Percentiles rank a stretch among this genome's conserved stretches.
These are phyloP conservation scores for Clupea harengus DNA, from an alignment of 2,113 vertebrate genomes.

Conservation along the genomic window DNA sequence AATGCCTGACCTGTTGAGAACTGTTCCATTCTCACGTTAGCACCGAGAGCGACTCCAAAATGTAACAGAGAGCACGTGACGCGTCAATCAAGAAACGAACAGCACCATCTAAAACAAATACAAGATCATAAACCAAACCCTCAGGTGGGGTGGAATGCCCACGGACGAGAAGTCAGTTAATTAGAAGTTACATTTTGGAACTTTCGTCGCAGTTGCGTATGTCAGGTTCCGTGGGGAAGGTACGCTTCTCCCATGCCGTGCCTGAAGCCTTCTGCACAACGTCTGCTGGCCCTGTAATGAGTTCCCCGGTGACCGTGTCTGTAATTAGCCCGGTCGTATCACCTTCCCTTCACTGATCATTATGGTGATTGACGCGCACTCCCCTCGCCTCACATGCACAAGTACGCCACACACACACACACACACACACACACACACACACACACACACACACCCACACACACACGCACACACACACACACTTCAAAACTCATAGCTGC, in stretches of 20 bases:
- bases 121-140: not conserved
- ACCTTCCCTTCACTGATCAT: conserved; percentile 10
- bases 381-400: not conserved
- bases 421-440: not conserved
- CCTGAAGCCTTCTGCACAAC: not conserved
- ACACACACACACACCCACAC: not conserved
- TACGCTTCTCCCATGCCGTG: not conserved
- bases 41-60: not conserved
- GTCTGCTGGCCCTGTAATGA: conserved; percentile 5
- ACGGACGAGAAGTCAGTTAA: not conserved
- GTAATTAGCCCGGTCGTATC: not conserved
- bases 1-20: conserved; percentile 8
- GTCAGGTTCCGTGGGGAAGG: not conserved
- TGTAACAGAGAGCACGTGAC: not conserved
- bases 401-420: not conserved
- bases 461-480: not conserved
- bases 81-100: not conserved
- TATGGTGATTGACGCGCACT: not conserved
- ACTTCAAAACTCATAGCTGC: not conserved
- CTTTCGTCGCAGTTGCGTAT: not conserved
- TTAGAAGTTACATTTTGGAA: not conserved
- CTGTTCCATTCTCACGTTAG: conserved; percentile 17
- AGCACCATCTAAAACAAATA: not conserved
- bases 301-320: not conserved
- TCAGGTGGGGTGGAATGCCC: not conserved